Conservation (phyloP, 2,888 invertebrate genomes). For the Aphidius colemani region DNA sequence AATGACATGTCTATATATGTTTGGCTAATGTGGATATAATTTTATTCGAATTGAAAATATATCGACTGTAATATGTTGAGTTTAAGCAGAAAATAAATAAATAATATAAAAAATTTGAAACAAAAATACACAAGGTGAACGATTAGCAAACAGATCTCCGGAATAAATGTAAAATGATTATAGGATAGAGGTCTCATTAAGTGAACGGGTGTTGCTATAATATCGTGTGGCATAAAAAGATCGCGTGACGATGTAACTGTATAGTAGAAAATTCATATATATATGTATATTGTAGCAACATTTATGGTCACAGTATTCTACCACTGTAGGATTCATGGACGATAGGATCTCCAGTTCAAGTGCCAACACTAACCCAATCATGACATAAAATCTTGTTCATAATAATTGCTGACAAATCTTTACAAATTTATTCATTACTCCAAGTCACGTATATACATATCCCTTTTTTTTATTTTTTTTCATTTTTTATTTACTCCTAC, state of each 20-base stretch:
- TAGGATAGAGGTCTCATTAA: too few relatives aligned
- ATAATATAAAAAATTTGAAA: too few relatives aligned
- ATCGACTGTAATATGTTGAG: too few relatives aligned
- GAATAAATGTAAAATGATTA: too few relatives aligned
- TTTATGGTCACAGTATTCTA: slow-evolving; percentile 21
- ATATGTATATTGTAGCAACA: background rate
- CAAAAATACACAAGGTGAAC: too few relatives aligned
- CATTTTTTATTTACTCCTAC: background rate
- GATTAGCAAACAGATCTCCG: too few relatives aligned
- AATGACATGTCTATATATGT: too few relatives aligned
- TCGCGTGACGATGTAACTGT: slow-evolving; percentile 27
- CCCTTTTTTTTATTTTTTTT: slow-evolving; percentile 1
- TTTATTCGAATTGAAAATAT: too few relatives aligned
- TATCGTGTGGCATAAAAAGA: slow-evolving; percentile 21
- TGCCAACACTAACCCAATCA: slow-evolving; percentile 26
- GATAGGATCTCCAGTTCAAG: slow-evolving; percentile 27
- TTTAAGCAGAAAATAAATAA: too few relatives aligned
- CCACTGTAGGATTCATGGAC: slow-evolving; percentile 23
- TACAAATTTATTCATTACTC: slow-evolving; percentile 25
- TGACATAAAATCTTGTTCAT: slow-evolving; percentile 26
- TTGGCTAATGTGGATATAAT: too few relatives aligned
- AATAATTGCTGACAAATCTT: slow-evolving; percentile 30
- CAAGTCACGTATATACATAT: slow-evolving; percentile 9
- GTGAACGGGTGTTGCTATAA: background rate
- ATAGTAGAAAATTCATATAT: background rate